A percentile compares a stretch with the other conserved stretches of the same genome.
Conservation (phyloP, 2,797 vertebrate species). For the Cetoscarus ocellatus region DNA sequence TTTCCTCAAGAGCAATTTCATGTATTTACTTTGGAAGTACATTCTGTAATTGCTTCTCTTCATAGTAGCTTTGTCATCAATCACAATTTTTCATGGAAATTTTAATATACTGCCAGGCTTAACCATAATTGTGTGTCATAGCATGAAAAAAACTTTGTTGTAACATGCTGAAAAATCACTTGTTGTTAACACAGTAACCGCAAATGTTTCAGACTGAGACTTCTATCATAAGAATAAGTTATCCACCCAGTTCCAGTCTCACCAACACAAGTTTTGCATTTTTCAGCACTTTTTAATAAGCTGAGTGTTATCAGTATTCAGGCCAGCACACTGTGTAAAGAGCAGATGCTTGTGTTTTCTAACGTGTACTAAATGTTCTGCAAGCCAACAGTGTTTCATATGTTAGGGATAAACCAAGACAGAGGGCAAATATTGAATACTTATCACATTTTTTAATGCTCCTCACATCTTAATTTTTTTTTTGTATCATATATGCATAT, state of each 20-base stretch:
- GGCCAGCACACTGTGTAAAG: background rate
- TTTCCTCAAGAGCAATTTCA: conserved; percentile 1
- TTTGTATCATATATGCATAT: background rate
- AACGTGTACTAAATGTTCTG: conserved; percentile 9
- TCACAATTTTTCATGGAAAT: background rate
- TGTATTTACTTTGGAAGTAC: background rate
- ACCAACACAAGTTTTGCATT: background rate
- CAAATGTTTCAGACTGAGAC: background rate
- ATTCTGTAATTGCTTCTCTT: background rate
- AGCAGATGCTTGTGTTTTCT: conserved; percentile 3
- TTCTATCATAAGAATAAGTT: background rate
- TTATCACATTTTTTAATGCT: background rate
- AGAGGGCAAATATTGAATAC: conserved; percentile 21
- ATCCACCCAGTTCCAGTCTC: conserved; percentile 1
- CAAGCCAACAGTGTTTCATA: conserved; percentile 36
- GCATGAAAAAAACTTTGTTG: background rate
- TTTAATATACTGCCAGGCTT: background rate
- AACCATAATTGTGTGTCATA: background rate
- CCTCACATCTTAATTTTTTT: background rate
- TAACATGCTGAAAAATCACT: background rate
- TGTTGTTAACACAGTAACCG: background rate
- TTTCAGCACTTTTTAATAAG: conserved; percentile 7
- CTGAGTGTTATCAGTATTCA: conserved; percentile 14
- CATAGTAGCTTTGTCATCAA: background rate
- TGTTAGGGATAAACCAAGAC: conserved; percentile 5